Base-by-base conservation (phyloP, 2,888 invertebrate species). In the Peribatodes rhomboidaria region DNA sequence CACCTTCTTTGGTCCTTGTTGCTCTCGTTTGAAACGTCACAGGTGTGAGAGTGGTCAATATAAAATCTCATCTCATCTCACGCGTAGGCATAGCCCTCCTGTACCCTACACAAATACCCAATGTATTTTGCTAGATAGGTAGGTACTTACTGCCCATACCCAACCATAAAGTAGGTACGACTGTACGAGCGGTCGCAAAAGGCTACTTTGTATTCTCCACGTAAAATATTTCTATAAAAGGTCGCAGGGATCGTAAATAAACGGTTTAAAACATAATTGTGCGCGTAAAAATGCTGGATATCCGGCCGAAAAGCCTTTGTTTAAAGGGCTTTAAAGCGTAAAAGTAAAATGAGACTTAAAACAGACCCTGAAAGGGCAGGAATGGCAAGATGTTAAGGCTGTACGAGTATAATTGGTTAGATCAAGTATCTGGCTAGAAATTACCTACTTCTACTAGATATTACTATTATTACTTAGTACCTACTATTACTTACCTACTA, bases 81-180 rank as follows among this genome's bases (percentile, higher is more conserved):
- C n/a, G n/a, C n/a, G n/a, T 27, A 27, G 27, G 27, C 6, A 27
- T 27, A 27, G n/a, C n/a, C n/a, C n/a, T n/a, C n/a, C n/a, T n/a
- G 27, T 27, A 27, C 27, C 27, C 6, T 2, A 27, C 2, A 27
- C 6, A 27, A 13, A 13, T 22, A 22, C 6, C 10, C 22, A 4
- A 46, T 22, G 14, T 31, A 47, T 31, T 31, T 27, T 47, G 7
- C 14, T 9, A 31, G 14, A 18, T 27, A 22, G 46, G n/a, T 27
- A 27, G 11, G 18, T 22, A 9, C 3, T 16, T 31, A 31, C 52
- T n/a, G 13, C 2, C 13, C 69, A 37, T 66, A 65, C 65, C 67
- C 22, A n/a, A 4, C 65, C 67, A 71, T 78, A 79, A 74, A 79
- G 67, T n/a, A n/a, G n/a, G n/a, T n/a, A n/a, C n/a, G n/a, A n/a